Base-by-base conservation (phyloP, 2,888 invertebrate species). In the Dusona sp. region DNA sequence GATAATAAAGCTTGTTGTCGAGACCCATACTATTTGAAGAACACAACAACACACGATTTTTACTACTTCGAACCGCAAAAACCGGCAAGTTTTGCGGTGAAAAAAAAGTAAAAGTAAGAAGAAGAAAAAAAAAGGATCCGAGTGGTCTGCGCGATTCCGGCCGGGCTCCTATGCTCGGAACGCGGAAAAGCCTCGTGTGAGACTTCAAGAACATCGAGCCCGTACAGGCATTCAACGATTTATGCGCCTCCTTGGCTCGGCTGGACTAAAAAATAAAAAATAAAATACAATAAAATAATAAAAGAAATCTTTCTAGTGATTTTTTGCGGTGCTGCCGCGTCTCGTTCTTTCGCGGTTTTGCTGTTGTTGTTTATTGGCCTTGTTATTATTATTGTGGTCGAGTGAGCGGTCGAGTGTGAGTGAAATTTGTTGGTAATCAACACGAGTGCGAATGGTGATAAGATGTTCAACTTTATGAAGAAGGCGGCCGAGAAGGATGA, bases 381-480 rank as follows among this genome's bases (percentile, higher is more conserved):
- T 54, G 38, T n/a, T 45, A 29, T 38, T 73, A 25, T 13, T 61
- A 57, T 54, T 72, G 51, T 65, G 51, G 65, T 36, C 65, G 65
- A 65, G 77, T 48, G 61, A 61, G 64, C 45, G 33, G 33, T 77
- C 65, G 77, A 65, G 38, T 61, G 77, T 45, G 48, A 65, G 77
- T 77, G 77, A 77, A 77, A 36, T 79, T 79, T 54, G 78, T 79
- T 54, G 78, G 38, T 54, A 38, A 68, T 38, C 51, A 80, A 83
- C 54, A 73, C 78, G 67, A 51, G 86, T 51, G 74, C 86, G 86
- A 79, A 86, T 86, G 86, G 86, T 86, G 92, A 92, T 94, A 95
- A 94, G 93, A 98, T 98, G 98, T 98, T 98, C 94, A 98, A 97
- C 95, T 98, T 98, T 95, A 98, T 98, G 96, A 98, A 98, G 95